Percentiles rank a stretch among this genome's conserved stretches.
Evolutionary conservation across 2,797 vertebrate genomes (phyloP).

Genomic region (Esox masquinongy): DNA sequence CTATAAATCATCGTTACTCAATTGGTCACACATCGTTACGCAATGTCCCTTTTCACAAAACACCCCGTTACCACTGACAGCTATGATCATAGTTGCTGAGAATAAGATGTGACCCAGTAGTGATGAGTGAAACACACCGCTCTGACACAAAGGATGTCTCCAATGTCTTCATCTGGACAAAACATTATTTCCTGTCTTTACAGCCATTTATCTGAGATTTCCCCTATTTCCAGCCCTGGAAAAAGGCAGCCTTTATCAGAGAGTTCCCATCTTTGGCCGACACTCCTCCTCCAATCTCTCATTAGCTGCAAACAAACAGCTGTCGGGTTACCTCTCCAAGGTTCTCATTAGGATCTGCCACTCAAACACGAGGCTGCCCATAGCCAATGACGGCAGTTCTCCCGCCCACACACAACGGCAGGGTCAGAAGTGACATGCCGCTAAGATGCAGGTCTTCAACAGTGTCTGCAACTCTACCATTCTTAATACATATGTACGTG

Average conservation of each 20-base stretch:
- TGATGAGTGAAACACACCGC: conserved; percentile 57
- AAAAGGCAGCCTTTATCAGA: conserved; percentile 69
- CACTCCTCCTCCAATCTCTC: conserved; percentile 74
- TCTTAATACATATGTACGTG: not conserved
- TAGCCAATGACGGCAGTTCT: conserved; percentile 74
- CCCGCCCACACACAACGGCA: conserved; percentile 59
- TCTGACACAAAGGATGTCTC: conserved; percentile 64
- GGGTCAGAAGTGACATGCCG: conserved; percentile 36
- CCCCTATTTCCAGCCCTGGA: conserved; percentile 45
- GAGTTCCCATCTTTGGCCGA: conserved; percentile 71
- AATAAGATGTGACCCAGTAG: conserved; percentile 55
- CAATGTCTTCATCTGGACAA: conserved; percentile 65
- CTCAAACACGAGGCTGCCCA: conserved; percentile 63
- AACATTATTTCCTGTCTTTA: conserved; percentile 65
- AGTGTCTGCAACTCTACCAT: not conserved
- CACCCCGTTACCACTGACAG: conserved; percentile 32
- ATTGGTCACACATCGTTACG: conserved; percentile 37
- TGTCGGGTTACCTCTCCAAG: conserved; percentile 77
- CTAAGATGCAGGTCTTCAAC: conserved; percentile 32
- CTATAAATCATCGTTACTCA: conserved; percentile 59
- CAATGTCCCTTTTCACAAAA: conserved; percentile 45
- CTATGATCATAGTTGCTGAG: conserved; percentile 60
- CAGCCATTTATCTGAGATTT: no score
- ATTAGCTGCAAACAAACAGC: conserved; percentile 81
- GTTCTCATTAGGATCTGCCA: conserved; percentile 79